Evolutionary conservation across 2,797 vertebrate genomes (phyloP).

Genomic region (Anguilla megastoma): DNA sequence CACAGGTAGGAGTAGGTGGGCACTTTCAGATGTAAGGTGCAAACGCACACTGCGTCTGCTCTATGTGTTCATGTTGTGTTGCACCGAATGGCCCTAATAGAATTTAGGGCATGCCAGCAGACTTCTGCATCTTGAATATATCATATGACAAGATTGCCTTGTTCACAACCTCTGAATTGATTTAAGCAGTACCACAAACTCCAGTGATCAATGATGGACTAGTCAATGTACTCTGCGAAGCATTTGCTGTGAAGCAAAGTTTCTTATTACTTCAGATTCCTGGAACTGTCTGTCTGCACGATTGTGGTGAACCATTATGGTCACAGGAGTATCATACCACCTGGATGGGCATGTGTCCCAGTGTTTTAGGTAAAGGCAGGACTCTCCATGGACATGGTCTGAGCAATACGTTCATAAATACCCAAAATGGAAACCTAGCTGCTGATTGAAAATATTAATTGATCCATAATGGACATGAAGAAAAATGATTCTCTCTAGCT

Average conservation of each 20-base stretch:
- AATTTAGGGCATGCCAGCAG: neutral
- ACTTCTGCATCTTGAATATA: neutral
- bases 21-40: neutral
- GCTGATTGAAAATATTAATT: neutral
- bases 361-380: neutral
- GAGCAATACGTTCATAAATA: neutral
- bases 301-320: neutral
- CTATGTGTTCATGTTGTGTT: neutral
- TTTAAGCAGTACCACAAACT: conserved; percentile 8
- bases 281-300: neutral
- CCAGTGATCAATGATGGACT: conserved; percentile 1
- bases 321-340: neutral
- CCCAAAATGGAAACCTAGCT: neutral
- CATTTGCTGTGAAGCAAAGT: neutral
- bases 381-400: neutral
- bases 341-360: neutral
- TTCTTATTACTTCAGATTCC: neutral
- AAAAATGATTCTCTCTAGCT: neutral
- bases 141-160: neutral
- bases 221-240: neutral
- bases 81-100: neutral
- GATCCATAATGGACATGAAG: neutral
- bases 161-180: conserved; percentile 4
- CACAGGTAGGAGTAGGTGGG: neutral
- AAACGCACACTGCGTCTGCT: neutral